Percentiles rank a stretch among this genome's conserved stretches.
Conservation (phyloP, 2,888 invertebrate genomes). For the Ormyrus labotus region DNA sequence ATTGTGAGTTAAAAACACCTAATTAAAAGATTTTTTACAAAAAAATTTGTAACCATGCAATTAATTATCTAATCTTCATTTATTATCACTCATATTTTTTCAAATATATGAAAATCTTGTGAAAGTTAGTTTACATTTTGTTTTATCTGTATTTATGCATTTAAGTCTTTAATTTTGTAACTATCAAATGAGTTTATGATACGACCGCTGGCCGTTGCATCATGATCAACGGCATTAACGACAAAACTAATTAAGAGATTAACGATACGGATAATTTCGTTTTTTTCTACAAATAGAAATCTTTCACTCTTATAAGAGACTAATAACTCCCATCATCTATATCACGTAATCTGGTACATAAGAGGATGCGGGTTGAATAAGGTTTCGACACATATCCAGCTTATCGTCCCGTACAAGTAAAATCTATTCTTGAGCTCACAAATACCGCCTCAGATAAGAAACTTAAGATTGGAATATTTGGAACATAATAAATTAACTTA, state of each 20-base stretch:
- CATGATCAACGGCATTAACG: neutral
- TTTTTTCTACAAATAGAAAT: conserved; percentile 9
- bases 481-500: conserved; percentile 9
- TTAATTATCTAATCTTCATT: neutral
- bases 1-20: too few species aligned
- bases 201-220: conserved; percentile 10
- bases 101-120: neutral
- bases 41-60: neutral
- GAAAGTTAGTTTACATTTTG: conserved; percentile 28
- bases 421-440: conserved; percentile 14
- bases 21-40: too few species aligned
- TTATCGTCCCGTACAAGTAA: neutral
- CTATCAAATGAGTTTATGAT: conserved; percentile 27
- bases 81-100: neutral
- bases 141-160: conserved; percentile 19
- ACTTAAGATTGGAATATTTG: conserved; percentile 30
- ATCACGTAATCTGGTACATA: too few species aligned
- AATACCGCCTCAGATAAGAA: neutral
- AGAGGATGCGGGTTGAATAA: too few species aligned
- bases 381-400: too few species aligned
- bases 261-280: conserved; percentile 6
- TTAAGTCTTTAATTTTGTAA: conserved; percentile 19
- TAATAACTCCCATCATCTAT: too few species aligned
- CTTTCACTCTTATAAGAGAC: too few species aligned
- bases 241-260: conserved; percentile 27